phyloP scores from a whole-genome alignment of 2,113 vertebrate species.

The Pholis gunnellus region DNA sequence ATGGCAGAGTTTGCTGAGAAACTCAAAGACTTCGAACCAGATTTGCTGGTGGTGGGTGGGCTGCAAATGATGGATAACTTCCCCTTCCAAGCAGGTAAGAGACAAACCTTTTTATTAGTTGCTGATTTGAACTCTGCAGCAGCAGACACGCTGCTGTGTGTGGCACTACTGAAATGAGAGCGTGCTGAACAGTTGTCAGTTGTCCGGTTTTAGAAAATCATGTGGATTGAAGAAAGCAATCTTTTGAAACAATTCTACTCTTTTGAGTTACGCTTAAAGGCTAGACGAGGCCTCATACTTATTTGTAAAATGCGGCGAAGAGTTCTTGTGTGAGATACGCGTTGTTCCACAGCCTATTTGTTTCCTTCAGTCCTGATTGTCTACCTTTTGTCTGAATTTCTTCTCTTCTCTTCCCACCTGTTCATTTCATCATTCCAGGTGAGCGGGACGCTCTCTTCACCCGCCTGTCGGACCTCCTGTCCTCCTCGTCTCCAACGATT shows the following conservation, averaged over 20 bases:
- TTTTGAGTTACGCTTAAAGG: background rate
- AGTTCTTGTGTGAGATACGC: background rate
- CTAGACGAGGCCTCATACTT: background rate
- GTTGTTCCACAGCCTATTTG: background rate
- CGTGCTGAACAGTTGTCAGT: background rate
- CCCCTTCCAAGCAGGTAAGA: constrained; percentile 83
- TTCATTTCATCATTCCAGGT: constrained; percentile 66
- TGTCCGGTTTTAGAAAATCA: background rate
- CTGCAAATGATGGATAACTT: constrained; percentile 91
- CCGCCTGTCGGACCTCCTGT: constrained; percentile 77
- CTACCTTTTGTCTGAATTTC: background rate
- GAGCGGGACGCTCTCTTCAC: constrained; percentile 81
- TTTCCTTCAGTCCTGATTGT: background rate
- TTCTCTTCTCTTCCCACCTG: background rate
- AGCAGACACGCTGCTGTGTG: background rate
- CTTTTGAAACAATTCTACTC: background rate
- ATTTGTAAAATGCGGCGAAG: background rate
- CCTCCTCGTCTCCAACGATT: constrained; percentile 76
- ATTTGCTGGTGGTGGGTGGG: constrained; percentile 86
- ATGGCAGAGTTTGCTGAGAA: constrained; percentile 85
- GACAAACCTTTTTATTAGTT: background rate
- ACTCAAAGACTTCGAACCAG: constrained; percentile 80
- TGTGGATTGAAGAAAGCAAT: background rate
- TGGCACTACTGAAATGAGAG: background rate
- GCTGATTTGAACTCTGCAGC: background rate